Evolutionary conservation across 1,140 invertebrate genomes (phyloP).

Genomic region (Acromyrmex echinatior): DNA sequence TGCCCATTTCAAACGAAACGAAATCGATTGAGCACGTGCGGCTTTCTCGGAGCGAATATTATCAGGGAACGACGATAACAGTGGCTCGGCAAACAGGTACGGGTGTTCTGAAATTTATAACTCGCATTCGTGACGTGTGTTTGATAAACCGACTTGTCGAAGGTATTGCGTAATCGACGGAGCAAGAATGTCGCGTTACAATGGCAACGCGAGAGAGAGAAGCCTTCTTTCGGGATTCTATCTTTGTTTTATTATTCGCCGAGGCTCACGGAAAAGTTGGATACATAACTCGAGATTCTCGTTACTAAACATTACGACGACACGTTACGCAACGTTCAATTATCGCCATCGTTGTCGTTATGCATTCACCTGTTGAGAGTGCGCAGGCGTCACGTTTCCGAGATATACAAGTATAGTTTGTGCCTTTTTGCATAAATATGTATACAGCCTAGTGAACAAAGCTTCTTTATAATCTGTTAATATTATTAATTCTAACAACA

Average conservation of each 20-base stretch:
- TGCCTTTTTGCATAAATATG: background rate
- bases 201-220: slow-evolving; percentile 42
- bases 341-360: slow-evolving; percentile 70
- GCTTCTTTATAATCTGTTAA: background rate
- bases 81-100: slow-evolving; percentile 25
- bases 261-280: slow-evolving; percentile 65
- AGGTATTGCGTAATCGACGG: slow-evolving; percentile 35
- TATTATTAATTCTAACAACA: background rate
- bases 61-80: slow-evolving; percentile 49
- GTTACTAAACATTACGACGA: slow-evolving; percentile 77
- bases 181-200: slow-evolving; percentile 59
- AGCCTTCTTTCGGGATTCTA: slow-evolving; percentile 50
- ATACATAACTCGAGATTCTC: slow-evolving; percentile 45
- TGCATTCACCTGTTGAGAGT: slow-evolving; percentile 36
- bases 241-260: slow-evolving; percentile 24
- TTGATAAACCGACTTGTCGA: slow-evolving; percentile 47
- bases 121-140: slow-evolving; percentile 17
- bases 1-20: background rate
- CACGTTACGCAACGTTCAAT: slow-evolving; percentile 76
- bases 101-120: slow-evolving; percentile 48
- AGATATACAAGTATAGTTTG: background rate
- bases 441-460: background rate
- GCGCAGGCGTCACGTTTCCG: slow-evolving; percentile 13
- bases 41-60: slow-evolving; percentile 32
- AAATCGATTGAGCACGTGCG: slow-evolving; percentile 20